Conservation (phyloP, 2,888 invertebrate species). For the Tipula confusa region DNA sequence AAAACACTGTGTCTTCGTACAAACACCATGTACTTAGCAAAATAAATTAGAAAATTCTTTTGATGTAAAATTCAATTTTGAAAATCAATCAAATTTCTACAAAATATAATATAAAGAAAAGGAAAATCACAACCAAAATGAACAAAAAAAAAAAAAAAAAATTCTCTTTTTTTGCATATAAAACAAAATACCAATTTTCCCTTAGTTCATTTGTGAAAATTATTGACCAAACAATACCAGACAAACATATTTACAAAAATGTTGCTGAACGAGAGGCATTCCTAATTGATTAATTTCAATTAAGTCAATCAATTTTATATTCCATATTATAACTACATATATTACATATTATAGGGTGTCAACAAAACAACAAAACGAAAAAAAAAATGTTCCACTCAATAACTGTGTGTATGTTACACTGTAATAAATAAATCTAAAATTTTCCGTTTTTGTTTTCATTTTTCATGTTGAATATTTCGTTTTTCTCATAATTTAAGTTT, state of each 20-base stretch:
- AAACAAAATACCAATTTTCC: neutral
- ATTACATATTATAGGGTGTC: neutral
- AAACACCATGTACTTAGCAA: neutral
- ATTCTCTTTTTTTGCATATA: neutral
- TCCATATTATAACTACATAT: neutral
- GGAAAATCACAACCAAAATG: neutral
- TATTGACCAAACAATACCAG: constrained; percentile 3
- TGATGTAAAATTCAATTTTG: neutral
- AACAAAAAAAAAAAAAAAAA: neutral
- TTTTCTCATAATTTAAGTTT: neutral
- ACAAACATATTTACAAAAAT: neutral
- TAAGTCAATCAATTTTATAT: neutral
- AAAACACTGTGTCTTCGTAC: neutral
- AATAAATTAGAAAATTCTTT: constrained; percentile 9
- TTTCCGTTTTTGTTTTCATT: neutral
- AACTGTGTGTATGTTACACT: neutral
- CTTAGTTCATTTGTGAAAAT: neutral
- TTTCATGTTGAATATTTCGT: neutral
- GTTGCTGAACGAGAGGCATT: neutral
- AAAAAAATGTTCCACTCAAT: neutral
- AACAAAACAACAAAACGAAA: no score
- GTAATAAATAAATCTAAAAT: neutral
- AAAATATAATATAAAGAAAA: neutral
- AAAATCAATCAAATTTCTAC: neutral
- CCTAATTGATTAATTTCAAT: neutral